Base-by-base conservation (phyloP, 2,888 invertebrate species). In the Aleiodes alternator region DNA sequence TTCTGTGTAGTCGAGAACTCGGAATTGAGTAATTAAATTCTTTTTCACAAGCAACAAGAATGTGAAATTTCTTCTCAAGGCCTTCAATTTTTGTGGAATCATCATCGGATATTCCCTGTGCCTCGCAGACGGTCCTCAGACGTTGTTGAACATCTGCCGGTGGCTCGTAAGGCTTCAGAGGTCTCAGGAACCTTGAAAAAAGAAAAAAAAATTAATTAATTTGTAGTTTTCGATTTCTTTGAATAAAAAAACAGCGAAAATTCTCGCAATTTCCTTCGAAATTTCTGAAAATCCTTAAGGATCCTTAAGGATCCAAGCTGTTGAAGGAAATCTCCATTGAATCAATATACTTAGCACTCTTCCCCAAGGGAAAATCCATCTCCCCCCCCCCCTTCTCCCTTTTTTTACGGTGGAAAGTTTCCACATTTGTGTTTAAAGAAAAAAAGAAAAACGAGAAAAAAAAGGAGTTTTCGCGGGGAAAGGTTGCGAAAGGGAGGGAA, bases 1-100 rank as follows among this genome's bases (percentile, higher is more conserved):
- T 93, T 66, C 92, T 92, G 84, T 94, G 93, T n/a, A 98, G 90
- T 69, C 94, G 88, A 0, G 96, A 96, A 91, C 96, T 98, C 0
- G 97, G 96, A 11, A 98, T 92, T 78, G 92, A 88, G 87, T 97
- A 94, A 7, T 94, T 91, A 77, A 97, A 94, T 87, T 94, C 93
- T 59, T 93, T 90, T 79, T 91, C 93, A 84, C 96, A 96, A 6
- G 93, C 92, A 48, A 92, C 91, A 4, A 98, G 90, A 8, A 98
- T 90, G 48, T 92, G 90, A 87, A 93, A 96, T 88, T 96, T 95
- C 9, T 90, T 86, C 11, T 91, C 90, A 0, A 92, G 86, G 5
- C 90, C 90, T 53, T 92, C 89, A 82, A 93, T 90, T 72, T 89
- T 87, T 0, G 91, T 90, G 6, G 90, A 86, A 31, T 88, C 71